Evolutionary conservation across 2,113 vertebrate genomes (phyloP), one percentile per base, ranked within the genome.

Genomic region (Campylomormyrus numenius): DNA sequence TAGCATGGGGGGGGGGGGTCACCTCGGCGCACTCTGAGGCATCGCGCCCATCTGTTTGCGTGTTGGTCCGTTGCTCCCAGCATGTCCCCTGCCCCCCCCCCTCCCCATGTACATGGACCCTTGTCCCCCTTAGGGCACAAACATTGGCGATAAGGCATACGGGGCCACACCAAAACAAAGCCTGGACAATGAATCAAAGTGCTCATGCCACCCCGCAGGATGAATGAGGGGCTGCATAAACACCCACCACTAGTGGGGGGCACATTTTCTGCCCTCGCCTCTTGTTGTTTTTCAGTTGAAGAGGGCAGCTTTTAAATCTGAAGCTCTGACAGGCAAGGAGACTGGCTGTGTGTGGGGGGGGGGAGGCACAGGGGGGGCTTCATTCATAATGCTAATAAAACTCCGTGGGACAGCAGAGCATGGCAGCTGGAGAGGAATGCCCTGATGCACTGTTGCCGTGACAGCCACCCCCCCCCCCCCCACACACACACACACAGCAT

Each of bases 351-450:
- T 46, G 42, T 85, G 83, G 9, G 42, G 4, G 5, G 35, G 83
- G 11, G 21, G n/a, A n/a, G 3, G 45, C 5, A 95, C 95, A 7
- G 24, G 85, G 27, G 91, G 96, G 96, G 94, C 94, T 94, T 96
- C 95, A 96, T 96, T 95, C 96, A 95, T 96, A 97, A 96, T 94
- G 95, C 94, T 95, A 95, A 95, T 95, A 96, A 95, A 96, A 96
- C 95, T 95, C 94, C 92, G 94, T 95, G 94, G 95, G 95, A 92
- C 90, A 92, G 66, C 92, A 94, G 95, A 94, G 94, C 93, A 93
- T 91, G 0, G 80, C 94, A 95, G 93, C 95, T 93, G 91, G 93
- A 94, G 94, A 94, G 94, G 91, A 93, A 93, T 94, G 93, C 92
- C 94, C 93, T 92, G 94, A 91, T 91, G 94, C 93, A 94, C 94